Percentiles rank a stretch among this genome's conserved stretches.
Evolutionary conservation across 2,797 vertebrate species (phyloP).

Genomic region (Sebastes minor): DNA sequence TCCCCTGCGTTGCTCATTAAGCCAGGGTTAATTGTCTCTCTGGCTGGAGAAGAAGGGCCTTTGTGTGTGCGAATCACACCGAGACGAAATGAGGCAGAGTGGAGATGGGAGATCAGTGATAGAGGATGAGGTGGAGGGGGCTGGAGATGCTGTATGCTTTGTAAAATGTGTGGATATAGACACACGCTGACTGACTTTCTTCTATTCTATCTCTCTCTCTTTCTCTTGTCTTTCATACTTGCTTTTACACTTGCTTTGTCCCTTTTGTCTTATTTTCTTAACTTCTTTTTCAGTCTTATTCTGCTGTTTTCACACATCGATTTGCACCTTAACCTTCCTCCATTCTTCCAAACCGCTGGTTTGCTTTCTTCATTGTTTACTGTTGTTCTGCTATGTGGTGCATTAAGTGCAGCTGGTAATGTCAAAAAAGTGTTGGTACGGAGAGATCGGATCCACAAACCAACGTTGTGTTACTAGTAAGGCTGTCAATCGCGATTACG

Average conservation of each 20-base stretch:
- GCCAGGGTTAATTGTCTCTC: slow-evolving; percentile 72
- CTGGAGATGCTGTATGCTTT: not conserved
- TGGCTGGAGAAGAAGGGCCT: slow-evolving; percentile 44
- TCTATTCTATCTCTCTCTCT: not conserved
- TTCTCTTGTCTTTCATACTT: not conserved
- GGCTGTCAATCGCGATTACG: too few species aligned
- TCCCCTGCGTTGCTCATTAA: slow-evolving; percentile 65
- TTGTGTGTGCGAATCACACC: slow-evolving; percentile 28
- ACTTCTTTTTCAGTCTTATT: not conserved
- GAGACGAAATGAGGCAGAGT: slow-evolving; percentile 29
- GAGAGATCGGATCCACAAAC: not conserved
- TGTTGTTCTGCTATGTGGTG: not conserved
- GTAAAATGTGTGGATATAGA: not conserved
- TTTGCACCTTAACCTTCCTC: not conserved
- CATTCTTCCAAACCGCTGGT: not conserved
- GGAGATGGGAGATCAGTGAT: slow-evolving; percentile 24
- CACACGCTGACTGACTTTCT: not conserved
- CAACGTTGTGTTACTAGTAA: not conserved
- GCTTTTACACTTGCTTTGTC: not conserved
- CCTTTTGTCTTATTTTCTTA: not conserved
- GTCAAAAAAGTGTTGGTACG: not conserved
- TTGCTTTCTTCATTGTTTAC: not conserved
- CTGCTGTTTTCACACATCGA: not conserved
- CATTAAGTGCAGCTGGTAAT: not conserved
- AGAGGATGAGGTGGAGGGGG: slow-evolving; percentile 1